Percentiles rank a stretch among this genome's conserved stretches.
phyloP scores from a whole-genome alignment of 2,113 vertebrate species.

The Rhinoderma darwinii region DNA sequence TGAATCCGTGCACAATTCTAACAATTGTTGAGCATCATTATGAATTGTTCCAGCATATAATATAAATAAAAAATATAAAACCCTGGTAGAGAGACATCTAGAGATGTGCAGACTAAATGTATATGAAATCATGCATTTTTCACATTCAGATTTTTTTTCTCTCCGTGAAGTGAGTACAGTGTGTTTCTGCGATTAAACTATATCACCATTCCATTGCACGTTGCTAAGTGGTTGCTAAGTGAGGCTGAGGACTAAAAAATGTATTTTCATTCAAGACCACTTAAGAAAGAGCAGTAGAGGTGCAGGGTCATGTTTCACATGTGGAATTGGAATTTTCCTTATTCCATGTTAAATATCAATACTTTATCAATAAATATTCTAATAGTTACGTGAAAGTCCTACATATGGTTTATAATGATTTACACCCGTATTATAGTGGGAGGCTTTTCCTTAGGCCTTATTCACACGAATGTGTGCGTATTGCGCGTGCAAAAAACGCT shows the following conservation, averaged over 20 bases:
- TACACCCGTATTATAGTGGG: too few relatives aligned
- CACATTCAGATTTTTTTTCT: neutral
- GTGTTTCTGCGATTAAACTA: neutral
- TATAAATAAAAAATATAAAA: neutral
- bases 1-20: too few relatives aligned
- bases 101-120: neutral
- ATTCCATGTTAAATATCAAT: too few relatives aligned
- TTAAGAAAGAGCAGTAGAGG: neutral
- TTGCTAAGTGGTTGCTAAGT: slow-evolving; percentile 6
- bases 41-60: neutral
- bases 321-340: neutral
- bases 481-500: too few relatives aligned
- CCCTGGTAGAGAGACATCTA: neutral
- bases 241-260: neutral
- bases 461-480: too few relatives aligned
- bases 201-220: neutral
- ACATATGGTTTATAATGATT: too few relatives aligned
- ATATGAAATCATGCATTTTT: neutral
- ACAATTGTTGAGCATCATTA: too few relatives aligned
- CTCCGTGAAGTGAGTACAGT: neutral
- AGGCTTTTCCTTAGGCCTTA: too few relatives aligned
- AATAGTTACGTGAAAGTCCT: too few relatives aligned
- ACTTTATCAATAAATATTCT: too few relatives aligned
- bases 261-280: neutral
- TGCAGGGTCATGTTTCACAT: neutral